Base-by-base conservation (phyloP, 2,888 invertebrate genomes). In the Pogonocherus hispidulus region DNA sequence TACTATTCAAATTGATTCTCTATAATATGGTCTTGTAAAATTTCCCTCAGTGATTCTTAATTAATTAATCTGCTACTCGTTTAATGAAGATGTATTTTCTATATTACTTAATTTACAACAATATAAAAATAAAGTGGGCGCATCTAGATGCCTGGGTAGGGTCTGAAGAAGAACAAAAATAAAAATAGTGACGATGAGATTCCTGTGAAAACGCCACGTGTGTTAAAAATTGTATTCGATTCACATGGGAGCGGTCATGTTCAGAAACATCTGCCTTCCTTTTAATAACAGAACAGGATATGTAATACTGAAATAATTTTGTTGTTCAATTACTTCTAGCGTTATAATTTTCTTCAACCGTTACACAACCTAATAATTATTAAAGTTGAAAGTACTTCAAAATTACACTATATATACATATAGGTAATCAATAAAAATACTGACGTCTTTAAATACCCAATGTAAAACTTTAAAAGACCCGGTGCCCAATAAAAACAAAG, bases 1-100 rank as follows among this genome's bases (percentile, higher is more conserved):
- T 79, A 79, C 78, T 77, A 79, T 79, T 80, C 76, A 80, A 80
- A 80, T 80, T 80, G 78, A 77, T 46, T 62, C 62, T 51, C 49
- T 51, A 51, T 62, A 49, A 51, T 62, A 62, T 18, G 41, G 37
- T 51, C 47, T 51, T 51, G 35, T 62, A 62, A 49, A 51, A 62
- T 32, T 62, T 51, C 19, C 62, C 51, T 46, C 9, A 20, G 20
- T 51, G 51, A 20, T 37, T 62, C 49, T 22, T 51, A 49, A 60
- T 60, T 59, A 59, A 46, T 46, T 19, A 46, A 16, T 47, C 37
- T 20, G 49, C 37, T 51, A 20, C 51, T 19, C 22, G 18, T 35
- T 32, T 37, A 44, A 35, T 20, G 47, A 60, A 19, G 11, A 60
- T 19, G 37, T 37, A 32, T 35, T 55, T 19, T 37, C 35, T 9